Conservation (phyloP, 2,113 vertebrate genomes). For the Sinocyclocheilus rhinocerous region DNA sequence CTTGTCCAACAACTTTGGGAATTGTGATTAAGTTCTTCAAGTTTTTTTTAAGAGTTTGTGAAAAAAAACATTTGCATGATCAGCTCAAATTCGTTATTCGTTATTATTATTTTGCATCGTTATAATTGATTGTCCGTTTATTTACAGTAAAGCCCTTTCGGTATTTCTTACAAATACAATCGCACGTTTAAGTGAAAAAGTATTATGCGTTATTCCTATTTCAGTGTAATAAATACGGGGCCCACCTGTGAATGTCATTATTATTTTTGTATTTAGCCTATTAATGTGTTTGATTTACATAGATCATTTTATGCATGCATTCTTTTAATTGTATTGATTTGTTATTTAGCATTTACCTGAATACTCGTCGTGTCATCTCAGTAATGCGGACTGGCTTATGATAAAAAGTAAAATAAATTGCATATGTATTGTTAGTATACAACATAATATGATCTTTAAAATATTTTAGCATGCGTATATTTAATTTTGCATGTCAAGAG, state of each 20-base stretch:
- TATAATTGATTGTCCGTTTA: not conserved
- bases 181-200: not conserved
- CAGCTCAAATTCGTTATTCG: not conserved
- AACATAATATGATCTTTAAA: not conserved
- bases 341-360: not conserved
- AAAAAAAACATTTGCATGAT: not conserved
- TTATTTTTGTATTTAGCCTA: not conserved
- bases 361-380: not conserved
- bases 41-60: not conserved
- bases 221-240: not conserved
- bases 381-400: not conserved
- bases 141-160: not conserved
- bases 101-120: not conserved
- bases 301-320: not conserved
- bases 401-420: not conserved
- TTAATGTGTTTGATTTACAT: not conserved
- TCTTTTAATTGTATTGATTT: not conserved
- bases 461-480: too few species aligned
- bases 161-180: not conserved
- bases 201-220: not conserved
- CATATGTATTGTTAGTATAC: not conserved
- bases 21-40: not conserved
- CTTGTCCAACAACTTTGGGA: not conserved
- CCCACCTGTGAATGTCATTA: not conserved
- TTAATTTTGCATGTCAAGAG: not conserved